These are phyloP conservation scores for Psittacula derbiana DNA, from an alignment of 2,797 vertebrate species.

Conservation along the genomic window DNA sequence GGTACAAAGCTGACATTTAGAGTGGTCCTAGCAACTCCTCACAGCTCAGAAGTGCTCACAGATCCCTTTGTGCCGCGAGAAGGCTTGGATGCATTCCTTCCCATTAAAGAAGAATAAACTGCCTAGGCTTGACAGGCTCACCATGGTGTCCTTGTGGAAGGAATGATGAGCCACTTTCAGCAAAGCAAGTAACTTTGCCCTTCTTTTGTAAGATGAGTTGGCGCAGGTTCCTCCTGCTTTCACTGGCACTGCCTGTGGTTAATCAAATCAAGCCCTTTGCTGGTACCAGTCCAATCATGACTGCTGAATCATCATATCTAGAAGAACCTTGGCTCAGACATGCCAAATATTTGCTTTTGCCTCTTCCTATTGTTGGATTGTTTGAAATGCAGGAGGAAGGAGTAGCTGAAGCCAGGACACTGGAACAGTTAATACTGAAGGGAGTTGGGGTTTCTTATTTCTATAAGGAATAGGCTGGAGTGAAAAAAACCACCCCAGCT, in stretches of 20 bases:
- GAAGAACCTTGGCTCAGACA: neutral
- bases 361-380: neutral
- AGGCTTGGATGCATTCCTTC: conserved; percentile 32
- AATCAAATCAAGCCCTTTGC: neutral
- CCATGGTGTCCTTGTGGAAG: neutral
- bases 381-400: neutral
- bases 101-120: conserved; percentile 32
- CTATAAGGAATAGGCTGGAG: neutral
- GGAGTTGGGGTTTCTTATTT: neutral
- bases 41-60: neutral
- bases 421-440: neutral
- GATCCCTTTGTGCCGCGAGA: neutral
- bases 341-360: conserved; percentile 30
- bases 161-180: conserved; percentile 27
- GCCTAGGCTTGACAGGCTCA: conserved; percentile 3
- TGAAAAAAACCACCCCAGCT: too few relatives aligned
- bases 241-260: neutral
- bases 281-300: neutral
- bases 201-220: conserved; percentile 42
- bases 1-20: conserved; percentile 24
- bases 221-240: neutral
- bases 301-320: conserved; percentile 44
- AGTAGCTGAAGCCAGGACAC: neutral
- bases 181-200: neutral
- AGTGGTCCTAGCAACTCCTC: neutral